A percentile compares a stretch with the other conserved stretches of the same genome.
Evolutionary conservation across 2,113 vertebrate species (phyloP).

Genomic region (Amphilophus citrinellus): DNA sequence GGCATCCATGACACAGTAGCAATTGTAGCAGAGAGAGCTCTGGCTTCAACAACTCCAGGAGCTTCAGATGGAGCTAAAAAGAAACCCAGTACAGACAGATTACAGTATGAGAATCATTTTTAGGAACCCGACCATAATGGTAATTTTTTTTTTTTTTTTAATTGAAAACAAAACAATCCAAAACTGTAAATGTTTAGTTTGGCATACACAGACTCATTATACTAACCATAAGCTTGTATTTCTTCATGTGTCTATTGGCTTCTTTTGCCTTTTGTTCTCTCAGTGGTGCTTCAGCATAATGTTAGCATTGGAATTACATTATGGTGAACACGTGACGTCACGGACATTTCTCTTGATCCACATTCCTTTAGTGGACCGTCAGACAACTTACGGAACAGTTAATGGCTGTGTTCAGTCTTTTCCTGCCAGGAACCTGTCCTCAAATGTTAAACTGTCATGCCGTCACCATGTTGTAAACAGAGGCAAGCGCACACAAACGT

Average conservation of each 20-base stretch:
- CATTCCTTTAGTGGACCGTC: neutral
- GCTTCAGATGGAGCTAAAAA: constrained; percentile 87
- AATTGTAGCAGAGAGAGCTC: constrained; percentile 89
- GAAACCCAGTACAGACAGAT: constrained; percentile 20
- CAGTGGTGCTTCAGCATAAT: neutral
- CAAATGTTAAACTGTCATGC: constrained; percentile 72
- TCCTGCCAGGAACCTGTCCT: constrained; percentile 69
- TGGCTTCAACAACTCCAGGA: constrained; percentile 80
- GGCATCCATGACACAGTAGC: constrained; percentile 89
- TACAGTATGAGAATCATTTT: neutral
- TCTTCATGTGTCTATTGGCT: neutral
- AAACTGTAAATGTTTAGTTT: neutral
- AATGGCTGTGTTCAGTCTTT: constrained; percentile 5
- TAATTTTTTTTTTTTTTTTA: neutral
- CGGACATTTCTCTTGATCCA: constrained; percentile 17
- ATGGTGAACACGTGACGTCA: neutral
- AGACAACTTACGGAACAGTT: constrained; percentile 71
- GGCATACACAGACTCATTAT: constrained; percentile 20
- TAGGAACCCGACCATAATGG: neutral
- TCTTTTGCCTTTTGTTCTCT: constrained; percentile 1
- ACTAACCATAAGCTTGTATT: neutral
- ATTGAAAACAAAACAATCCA: neutral
- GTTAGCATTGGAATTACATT: constrained; percentile 16
- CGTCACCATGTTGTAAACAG: constrained; percentile 75
- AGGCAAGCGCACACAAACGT: neutral